These are phyloP conservation scores for Cherax destructor DNA, from an alignment of 1,140 invertebrate species.

Conservation along the genomic window DNA sequence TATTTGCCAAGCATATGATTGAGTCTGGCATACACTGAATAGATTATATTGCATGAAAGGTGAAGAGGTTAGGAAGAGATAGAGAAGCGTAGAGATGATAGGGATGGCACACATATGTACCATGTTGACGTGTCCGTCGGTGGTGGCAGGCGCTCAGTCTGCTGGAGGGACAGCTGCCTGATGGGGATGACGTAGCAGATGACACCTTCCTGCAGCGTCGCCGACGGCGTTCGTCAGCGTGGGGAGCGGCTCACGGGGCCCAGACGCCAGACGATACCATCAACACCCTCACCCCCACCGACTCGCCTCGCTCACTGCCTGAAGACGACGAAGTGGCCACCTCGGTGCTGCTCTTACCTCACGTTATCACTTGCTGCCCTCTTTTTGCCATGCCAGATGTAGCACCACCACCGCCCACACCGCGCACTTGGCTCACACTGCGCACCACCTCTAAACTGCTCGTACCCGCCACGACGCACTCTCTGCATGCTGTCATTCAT, in stretches of 20 bases:
- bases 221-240: constrained; percentile 74
- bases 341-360: constrained; percentile 17
- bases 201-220: constrained; percentile 52
- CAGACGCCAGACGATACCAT: constrained; percentile 72
- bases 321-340: constrained; percentile 75
- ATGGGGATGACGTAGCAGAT: constrained; percentile 77
- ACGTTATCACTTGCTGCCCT: neutral
- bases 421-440: neutral
- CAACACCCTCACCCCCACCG: constrained; percentile 45
- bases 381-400: constrained; percentile 25
- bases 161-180: constrained; percentile 90
- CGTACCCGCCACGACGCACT: constrained; percentile 29
- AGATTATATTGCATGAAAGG: too few relatives aligned
- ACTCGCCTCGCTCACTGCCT: constrained; percentile 49
- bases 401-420: constrained; percentile 23
- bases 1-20: too few relatives aligned
- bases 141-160: constrained; percentile 84
- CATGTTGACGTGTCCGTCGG: constrained; percentile 27
- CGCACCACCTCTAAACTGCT: constrained; percentile 1
- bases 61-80: neutral
- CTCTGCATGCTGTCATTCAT: neutral
- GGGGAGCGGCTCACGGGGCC: constrained; percentile 72
- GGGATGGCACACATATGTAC: constrained; percentile 1
- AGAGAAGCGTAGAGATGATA: neutral
- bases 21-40: too few relatives aligned